phyloP scores from a whole-genome alignment of 2,888 invertebrate genomes.

The Apeira syringaria region DNA sequence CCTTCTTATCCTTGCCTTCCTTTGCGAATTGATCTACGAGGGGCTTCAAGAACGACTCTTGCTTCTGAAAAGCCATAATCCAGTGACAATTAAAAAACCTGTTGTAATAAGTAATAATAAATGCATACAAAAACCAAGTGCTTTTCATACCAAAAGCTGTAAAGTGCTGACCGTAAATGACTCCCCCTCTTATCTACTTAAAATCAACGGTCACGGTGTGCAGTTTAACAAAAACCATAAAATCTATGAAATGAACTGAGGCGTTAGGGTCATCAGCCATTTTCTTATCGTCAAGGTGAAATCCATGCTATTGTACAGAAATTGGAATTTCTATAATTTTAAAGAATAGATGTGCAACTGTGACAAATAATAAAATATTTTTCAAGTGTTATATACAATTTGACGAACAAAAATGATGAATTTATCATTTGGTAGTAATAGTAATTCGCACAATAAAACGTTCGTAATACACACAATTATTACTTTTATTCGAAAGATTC shows the following conservation, averaged over 20 bases:
- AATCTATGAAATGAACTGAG: slow-evolving; percentile 63
- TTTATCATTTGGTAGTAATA: no score
- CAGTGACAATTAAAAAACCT: slow-evolving; percentile 52
- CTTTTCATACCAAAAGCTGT: slow-evolving; percentile 73
- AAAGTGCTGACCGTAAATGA: slow-evolving; percentile 68
- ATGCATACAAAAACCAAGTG: slow-evolving; percentile 74
- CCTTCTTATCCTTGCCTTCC: slow-evolving; percentile 98
- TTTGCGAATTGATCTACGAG: slow-evolving; percentile 96
- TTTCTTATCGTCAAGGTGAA: slow-evolving; percentile 61
- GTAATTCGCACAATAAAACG: no score
- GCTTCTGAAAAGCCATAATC: slow-evolving; percentile 88
- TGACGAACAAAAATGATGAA: slow-evolving; percentile 57
- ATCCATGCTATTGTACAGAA: slow-evolving; percentile 78
- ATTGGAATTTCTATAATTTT: slow-evolving; percentile 63
- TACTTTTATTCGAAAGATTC: slow-evolving; percentile 28
- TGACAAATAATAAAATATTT: slow-evolving; percentile 38
- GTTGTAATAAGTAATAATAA: slow-evolving; percentile 15
- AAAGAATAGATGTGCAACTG: slow-evolving; percentile 51
- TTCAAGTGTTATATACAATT: slow-evolving; percentile 38
- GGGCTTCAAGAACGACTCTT: slow-evolving; percentile 96
- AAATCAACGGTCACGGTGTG: slow-evolving; percentile 60
- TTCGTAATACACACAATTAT: no score
- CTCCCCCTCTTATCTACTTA: slow-evolving; percentile 48
- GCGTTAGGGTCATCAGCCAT: slow-evolving; percentile 75
- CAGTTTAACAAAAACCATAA: slow-evolving; percentile 60